A percentile compares a stretch with the other conserved stretches of the same genome.
These are phyloP conservation scores for Dendrophyllia cribrosa DNA, from an alignment of 64 coral and sea anemone genomes.

Conservation along the genomic window DNA sequence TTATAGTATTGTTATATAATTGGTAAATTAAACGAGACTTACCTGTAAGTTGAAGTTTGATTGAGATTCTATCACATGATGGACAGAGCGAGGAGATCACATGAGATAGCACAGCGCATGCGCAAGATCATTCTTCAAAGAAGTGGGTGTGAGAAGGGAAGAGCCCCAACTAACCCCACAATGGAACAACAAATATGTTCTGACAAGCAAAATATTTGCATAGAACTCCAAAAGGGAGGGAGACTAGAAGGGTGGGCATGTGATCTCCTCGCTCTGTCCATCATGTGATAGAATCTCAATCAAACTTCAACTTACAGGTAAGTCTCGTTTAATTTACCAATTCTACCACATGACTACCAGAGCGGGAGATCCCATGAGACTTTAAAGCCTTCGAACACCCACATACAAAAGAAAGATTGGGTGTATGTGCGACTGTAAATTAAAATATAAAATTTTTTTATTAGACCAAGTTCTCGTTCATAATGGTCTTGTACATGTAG, in stretches of 20 bases:
- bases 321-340: constrained; percentile 33
- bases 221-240: constrained; percentile 37
- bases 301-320: neutral
- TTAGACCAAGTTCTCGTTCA: neutral
- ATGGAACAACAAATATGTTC: neutral
- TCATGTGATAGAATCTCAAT: too few relatives aligned
- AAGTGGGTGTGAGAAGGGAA: constrained; percentile 47
- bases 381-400: constrained; percentile 68
- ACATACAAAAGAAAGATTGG: neutral
- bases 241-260: constrained; percentile 36
- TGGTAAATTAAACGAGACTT: too few relatives aligned
- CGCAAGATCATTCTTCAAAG: constrained; percentile 57
- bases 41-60: too few relatives aligned
- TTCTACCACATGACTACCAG: constrained; percentile 33
- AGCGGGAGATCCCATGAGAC: constrained; percentile 62
- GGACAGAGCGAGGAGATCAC: constrained; percentile 36
- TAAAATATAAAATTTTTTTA: too few relatives aligned
- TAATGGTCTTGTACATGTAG: too few relatives aligned
- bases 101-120: constrained; percentile 60
- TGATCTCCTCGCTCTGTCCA: constrained; percentile 34
- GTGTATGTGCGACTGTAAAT: neutral
- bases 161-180: constrained; percentile 16
- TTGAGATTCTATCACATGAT: too few relatives aligned
- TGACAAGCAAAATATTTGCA: neutral
- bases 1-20: too few relatives aligned